These are phyloP conservation scores for Lates calcarifer DNA, from an alignment of 2,113 vertebrate genomes.

Conservation along the genomic window DNA sequence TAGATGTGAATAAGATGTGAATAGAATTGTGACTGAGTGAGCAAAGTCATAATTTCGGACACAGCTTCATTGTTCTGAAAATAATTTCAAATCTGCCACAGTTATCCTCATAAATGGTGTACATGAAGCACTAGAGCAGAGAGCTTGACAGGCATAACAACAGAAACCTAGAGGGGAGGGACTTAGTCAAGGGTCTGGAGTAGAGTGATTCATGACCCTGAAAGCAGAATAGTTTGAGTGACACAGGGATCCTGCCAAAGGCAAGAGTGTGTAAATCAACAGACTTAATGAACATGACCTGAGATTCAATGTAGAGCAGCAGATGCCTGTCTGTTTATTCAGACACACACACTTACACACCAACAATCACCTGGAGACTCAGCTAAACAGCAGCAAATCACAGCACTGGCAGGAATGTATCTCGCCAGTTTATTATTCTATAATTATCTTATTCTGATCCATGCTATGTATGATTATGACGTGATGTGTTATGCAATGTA, in stretches of 20 bases:
- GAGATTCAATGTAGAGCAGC: slow-evolving; percentile 58
- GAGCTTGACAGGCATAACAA: neutral
- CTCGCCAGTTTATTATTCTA: neutral
- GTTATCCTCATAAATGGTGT: neutral
- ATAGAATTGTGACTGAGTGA: neutral
- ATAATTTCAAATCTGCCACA: neutral
- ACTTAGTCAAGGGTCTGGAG: slow-evolving; percentile 7
- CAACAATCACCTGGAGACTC: slow-evolving; percentile 23
- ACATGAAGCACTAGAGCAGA: neutral
- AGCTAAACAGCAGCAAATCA: slow-evolving; percentile 17
- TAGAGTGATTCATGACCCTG: slow-evolving; percentile 51
- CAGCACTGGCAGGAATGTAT: neutral
- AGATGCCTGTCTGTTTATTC: slow-evolving; percentile 41
- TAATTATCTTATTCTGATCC: neutral
- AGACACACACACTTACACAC: slow-evolving; percentile 25
- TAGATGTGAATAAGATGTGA: neutral
- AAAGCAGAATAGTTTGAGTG: slow-evolving; percentile 44
- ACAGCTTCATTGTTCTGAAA: too few species aligned
- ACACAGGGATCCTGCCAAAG: slow-evolving; percentile 55
- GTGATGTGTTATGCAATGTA: neutral
- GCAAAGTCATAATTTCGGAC: too few species aligned
- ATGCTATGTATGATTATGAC: neutral
- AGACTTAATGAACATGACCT: slow-evolving; percentile 55
- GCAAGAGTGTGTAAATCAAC: slow-evolving; percentile 77
- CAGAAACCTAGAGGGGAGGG: neutral